Evolutionary conservation across 1,140 invertebrate species (phyloP), one percentile per base, ranked within the genome.

Genomic region (Schmidtea mediterranea): DNA sequence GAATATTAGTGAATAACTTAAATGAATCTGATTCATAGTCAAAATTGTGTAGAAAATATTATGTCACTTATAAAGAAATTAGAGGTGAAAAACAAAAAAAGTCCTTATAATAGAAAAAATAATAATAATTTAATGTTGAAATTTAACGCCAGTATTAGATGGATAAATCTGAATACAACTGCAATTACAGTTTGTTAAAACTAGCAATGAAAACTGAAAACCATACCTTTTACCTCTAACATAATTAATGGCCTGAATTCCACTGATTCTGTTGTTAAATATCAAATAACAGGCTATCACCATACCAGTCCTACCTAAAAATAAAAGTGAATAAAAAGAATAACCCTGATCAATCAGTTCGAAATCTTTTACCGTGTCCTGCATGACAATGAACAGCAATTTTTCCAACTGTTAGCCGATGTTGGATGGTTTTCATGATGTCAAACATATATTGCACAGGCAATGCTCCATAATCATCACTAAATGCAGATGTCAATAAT

Each of bases 321-420:
- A 22, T 50, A 48, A n/a, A n/a, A n/a, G n/a, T n/a, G 48, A 63
- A 52, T 50, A 22, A 52, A n/a, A 38, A 18, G 39, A 45, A 22
- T 15, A 24, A 23, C n/a, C n/a, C n/a, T n/a, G n/a, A n/a, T n/a
- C n/a, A n/a, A n/a, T n/a, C n/a, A n/a, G n/a, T n/a, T n/a, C n/a
- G n/a, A n/a, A n/a, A n/a, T n/a, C n/a, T n/a, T n/a, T n/a, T 50
- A 58, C 80, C 80, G 16, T 82, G 67, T 6, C 80, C 80, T 57
- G 82, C 81, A 68, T 86, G 81, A 64, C 82, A 86, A 57, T 86
- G 82, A 51, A 86, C 74, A 2, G 80, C 80, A 1, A 81, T 76
- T 65, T 79, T 75, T 39, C 81, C 81, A 62, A 82, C 74, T 43
- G 74, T 73, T 0, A 81, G 63, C 1, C 77, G 74, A 66, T 84